These are phyloP conservation scores for Drosophila limbata DNA, from an alignment of 2,888 invertebrate genomes.

Conservation along the genomic window DNA sequence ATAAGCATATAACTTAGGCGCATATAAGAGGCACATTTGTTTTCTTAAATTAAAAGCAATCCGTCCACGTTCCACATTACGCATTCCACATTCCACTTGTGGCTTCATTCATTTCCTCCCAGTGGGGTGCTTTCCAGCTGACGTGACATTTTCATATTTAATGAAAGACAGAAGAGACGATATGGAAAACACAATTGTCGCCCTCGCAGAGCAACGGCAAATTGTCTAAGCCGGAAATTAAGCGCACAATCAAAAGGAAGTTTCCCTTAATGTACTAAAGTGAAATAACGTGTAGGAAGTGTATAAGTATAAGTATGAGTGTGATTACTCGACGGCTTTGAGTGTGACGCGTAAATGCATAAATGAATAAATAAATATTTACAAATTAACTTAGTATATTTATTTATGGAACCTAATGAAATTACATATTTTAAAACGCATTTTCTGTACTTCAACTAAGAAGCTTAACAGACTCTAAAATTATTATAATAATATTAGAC, in stretches of 20 bases:
- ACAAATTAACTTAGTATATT: not conserved
- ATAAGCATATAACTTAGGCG: constrained; percentile 49
- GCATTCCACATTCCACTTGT: constrained; percentile 18
- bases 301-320: not conserved
- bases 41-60: constrained; percentile 45
- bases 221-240: constrained; percentile 69
- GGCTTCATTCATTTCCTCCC: not conserved
- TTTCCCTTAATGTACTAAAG: constrained; percentile 62
- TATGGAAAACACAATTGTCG: constrained; percentile 21
- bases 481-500: not conserved
- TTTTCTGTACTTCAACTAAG: not conserved
- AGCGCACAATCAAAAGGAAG: constrained; percentile 66
- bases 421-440: no score
- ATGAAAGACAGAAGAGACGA: constrained; percentile 17
- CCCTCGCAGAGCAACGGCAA: constrained; percentile 15
- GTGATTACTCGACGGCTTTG: not conserved
- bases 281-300: constrained; percentile 52
- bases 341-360: constrained; percentile 10
- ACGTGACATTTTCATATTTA: constrained; percentile 39
- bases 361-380: constrained; percentile 23
- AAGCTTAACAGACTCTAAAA: not conserved
- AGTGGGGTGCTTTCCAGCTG: constrained; percentile 7
- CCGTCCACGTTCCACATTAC: constrained; percentile 14
- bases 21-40: constrained; percentile 21
- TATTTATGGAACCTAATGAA: no score